Base-by-base conservation (phyloP, 2,113 vertebrate genomes). In the Anser cygnoides region DNA sequence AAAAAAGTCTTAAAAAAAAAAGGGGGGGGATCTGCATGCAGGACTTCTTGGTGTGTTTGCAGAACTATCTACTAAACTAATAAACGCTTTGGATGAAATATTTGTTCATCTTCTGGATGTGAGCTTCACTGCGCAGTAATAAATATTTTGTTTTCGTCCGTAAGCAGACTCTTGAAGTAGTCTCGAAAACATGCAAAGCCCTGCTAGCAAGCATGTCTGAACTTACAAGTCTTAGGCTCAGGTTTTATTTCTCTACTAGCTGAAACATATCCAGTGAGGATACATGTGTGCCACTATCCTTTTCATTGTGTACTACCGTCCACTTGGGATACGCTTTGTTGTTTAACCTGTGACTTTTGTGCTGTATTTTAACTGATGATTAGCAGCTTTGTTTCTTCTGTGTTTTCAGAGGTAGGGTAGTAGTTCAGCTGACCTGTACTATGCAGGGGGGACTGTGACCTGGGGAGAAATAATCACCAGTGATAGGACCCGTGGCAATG, bases 391-490 rank as follows among this genome's bases (percentile, higher is more conserved):
- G 19, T 18, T 67, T 25, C 35, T 29, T 31, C 28, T 39, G 35
- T 20, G 41, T n/a, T 83, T 17, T 31, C 35, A 14, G 46, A 29
- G 23, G 31, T 23, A 28, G 29, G 15, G 6, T 63, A 28, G 22
- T 33, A 35, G 25, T 9, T 28, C 22, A n/a, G 22, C 54, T 26
- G 46, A 50, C 28, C 23, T 18, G 21, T 8, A 11, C n/a, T 50
- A 2, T 29, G 37, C 0, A 0, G 3, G 19, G 3, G 2, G 7
- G 26, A 15, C 22, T 0, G 0, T 12, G 43, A 61, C n/a, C 29
- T 6, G 7, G 22, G 7, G 33, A 39, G 33, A 66, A 26, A 52
- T 6, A 49, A 49, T 21, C 46, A 49, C 46, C 20, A 49, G 46
- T 21, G 20, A 49, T 49, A 49, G 10, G 10, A 49, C 10, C 46